Percentiles rank a stretch among this genome's conserved stretches.
Conservation (phyloP, 2,888 invertebrate species). For the Ephialtes manifestator region DNA sequence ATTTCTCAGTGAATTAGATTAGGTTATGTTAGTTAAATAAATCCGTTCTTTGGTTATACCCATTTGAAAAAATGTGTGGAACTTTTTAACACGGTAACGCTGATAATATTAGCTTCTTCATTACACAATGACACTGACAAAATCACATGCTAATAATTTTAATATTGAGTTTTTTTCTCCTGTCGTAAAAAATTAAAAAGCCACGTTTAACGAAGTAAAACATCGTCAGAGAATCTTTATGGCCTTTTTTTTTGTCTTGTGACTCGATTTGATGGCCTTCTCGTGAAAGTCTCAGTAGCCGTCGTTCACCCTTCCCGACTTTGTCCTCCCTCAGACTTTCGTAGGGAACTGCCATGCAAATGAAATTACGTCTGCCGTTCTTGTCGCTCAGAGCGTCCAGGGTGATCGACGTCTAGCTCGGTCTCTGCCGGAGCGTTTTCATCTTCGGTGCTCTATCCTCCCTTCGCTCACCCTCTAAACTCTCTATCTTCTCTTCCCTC, state of each 20-base stretch:
- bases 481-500: conserved; percentile 32
- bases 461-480: conserved; percentile 6
- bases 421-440: conserved; percentile 22
- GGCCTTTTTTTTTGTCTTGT: conserved; percentile 13
- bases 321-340: conserved; percentile 41
- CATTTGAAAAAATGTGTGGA: no score
- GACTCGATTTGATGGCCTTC: conserved; percentile 30
- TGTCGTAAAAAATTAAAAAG: no score
- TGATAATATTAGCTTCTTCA: no score
- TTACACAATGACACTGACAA: no score
- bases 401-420: conserved; percentile 43
- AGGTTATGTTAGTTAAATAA: not conserved
- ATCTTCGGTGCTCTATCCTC: conserved; percentile 30
- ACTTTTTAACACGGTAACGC: no score
- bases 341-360: conserved; percentile 71
- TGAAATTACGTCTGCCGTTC: conserved; percentile 75
- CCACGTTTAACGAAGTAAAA: not conserved
- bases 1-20: no score
- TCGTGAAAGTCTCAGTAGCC: conserved; percentile 8
- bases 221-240: not conserved
- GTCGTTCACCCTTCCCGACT: conserved; percentile 29
- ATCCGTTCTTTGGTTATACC: no score
- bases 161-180: no score
- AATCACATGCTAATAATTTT: no score
- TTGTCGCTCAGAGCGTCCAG: conserved; percentile 35